Evolutionary conservation across 2,888 invertebrate species (phyloP).

Genomic region (Nycteola revayana): DNA sequence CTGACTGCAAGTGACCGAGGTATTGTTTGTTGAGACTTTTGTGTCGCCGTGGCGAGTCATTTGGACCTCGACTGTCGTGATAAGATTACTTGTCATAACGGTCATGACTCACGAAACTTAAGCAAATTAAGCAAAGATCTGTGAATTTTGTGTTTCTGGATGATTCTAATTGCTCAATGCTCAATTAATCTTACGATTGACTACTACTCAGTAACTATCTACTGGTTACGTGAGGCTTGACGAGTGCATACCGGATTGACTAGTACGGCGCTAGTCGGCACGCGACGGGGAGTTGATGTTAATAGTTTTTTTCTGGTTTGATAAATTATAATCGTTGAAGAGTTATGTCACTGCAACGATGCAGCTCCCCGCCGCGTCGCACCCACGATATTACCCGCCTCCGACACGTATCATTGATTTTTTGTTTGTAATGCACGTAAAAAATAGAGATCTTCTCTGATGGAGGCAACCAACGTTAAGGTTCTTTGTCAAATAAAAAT

Average conservation of each 20-base stretch:
- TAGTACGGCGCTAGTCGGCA: constrained; percentile 54
- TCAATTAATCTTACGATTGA: constrained; percentile 49
- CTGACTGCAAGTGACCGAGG: constrained; percentile 20
- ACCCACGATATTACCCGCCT: constrained; percentile 56
- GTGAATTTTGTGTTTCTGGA: no score
- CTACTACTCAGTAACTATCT: no score
- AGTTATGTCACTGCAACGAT: constrained; percentile 62
- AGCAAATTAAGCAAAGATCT: no score
- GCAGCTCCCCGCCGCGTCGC: constrained; percentile 34
- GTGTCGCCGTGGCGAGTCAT: constrained; percentile 45
- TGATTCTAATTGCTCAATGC: constrained; percentile 65
- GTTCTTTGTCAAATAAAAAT: constrained; percentile 32
- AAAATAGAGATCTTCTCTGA: constrained; percentile 19
- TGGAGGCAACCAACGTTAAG: constrained; percentile 22
- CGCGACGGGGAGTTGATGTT: constrained; percentile 68
- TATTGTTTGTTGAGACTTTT: constrained; percentile 37
- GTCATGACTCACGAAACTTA: no score
- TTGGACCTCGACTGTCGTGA: constrained; percentile 38
- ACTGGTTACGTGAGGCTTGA: constrained; percentile 36
- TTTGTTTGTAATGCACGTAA: constrained; percentile 70
- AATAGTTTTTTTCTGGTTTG: constrained; percentile 62
- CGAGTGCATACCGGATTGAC: constrained; percentile 53
- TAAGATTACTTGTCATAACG: constrained; percentile 35
- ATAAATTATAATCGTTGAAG: constrained; percentile 69
- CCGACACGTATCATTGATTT: constrained; percentile 63